Conservation (phyloP, 2,888 invertebrate species). For the Campaea margaritaria region DNA sequence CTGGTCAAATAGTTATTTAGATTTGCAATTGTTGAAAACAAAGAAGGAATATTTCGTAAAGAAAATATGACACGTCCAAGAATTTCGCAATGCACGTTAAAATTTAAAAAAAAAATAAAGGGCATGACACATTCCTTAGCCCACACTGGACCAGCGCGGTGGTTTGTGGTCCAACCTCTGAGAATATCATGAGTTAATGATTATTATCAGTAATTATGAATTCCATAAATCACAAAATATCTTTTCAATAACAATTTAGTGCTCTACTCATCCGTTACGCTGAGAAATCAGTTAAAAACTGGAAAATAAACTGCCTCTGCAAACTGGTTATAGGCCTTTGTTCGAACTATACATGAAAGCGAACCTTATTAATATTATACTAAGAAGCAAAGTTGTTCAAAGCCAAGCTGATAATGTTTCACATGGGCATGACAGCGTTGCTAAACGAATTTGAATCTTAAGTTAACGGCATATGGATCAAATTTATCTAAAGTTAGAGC, state of each 20-base stretch:
- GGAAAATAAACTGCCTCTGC: slow-evolving; percentile 20
- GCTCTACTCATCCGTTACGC: slow-evolving; percentile 13
- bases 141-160: too few species aligned
- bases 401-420: slow-evolving; percentile 9
- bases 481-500: slow-evolving; percentile 12
- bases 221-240: not conserved
- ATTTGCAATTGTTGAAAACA: too few species aligned
- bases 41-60: too few species aligned
- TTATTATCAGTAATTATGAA: too few species aligned
- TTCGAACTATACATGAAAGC: slow-evolving; percentile 18
- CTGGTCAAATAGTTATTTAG: too few species aligned
- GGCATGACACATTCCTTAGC: too few species aligned
- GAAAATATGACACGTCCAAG: too few species aligned
- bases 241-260: not conserved
- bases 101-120: too few species aligned
- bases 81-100: too few species aligned
- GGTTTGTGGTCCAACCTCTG: too few species aligned
- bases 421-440: slow-evolving; percentile 3
- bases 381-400: slow-evolving; percentile 19
- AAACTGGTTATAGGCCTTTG: slow-evolving; percentile 37
- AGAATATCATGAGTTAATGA: too few species aligned
- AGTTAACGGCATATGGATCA: not conserved
- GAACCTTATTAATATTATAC: not conserved
- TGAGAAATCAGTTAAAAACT: slow-evolving; percentile 33
- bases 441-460: slow-evolving; percentile 32